These are phyloP conservation scores for Epirrita christyi DNA, from an alignment of 2,888 invertebrate species.

Conservation along the genomic window DNA sequence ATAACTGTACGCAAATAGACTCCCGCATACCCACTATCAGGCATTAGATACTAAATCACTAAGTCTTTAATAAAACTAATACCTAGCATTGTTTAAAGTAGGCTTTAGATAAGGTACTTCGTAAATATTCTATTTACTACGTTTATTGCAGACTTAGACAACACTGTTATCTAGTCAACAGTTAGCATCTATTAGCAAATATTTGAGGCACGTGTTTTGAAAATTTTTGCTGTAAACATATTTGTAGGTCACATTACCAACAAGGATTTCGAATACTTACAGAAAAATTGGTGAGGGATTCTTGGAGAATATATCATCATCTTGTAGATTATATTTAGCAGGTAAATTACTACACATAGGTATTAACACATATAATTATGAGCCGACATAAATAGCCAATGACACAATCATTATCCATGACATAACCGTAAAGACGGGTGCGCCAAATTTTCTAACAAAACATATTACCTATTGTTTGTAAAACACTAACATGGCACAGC, in stretches of 20 bases:
- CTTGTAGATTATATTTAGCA: no score
- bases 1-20: not conserved
- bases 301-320: no score
- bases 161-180: slow-evolving; percentile 21
- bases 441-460: no score
- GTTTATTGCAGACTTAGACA: slow-evolving; percentile 10
- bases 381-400: no score
- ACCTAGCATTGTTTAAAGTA: slow-evolving; percentile 15
- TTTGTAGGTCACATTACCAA: not conserved
- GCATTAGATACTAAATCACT: not conserved
- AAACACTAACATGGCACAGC: no score
- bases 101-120: slow-evolving; percentile 17
- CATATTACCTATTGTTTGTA: no score
- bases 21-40: slow-evolving; percentile 9
- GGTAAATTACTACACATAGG: no score
- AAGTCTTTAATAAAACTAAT: slow-evolving; percentile 4
- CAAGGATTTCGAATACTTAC: not conserved
- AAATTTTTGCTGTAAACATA: slow-evolving; percentile 3
- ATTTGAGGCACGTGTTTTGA: slow-evolving; percentile 8
- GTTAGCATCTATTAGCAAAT: slow-evolving; percentile 9
- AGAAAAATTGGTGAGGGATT: not conserved
- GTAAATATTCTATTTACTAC: slow-evolving; percentile 4
- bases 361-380: no score
- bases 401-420: no score
- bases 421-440: no score